Percentiles rank a stretch among this genome's conserved stretches.
Conservation (phyloP, 1,140 invertebrate species). For the Penaeus indicus region DNA sequence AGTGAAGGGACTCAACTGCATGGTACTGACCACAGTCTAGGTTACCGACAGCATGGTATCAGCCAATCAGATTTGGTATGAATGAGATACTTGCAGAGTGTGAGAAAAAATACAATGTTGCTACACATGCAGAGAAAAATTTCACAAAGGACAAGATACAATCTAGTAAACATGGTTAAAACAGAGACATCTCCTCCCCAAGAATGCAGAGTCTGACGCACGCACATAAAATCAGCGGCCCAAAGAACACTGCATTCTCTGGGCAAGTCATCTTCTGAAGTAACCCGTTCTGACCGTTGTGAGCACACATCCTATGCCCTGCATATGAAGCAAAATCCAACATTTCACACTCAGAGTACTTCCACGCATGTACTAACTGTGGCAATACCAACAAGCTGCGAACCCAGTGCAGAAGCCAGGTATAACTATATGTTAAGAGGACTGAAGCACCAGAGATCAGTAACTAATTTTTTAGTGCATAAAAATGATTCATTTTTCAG, state of each 20-base stretch:
- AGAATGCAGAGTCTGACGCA: no score
- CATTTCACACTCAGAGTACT: slow-evolving; percentile 47
- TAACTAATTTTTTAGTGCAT: not conserved
- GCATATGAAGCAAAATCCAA: slow-evolving; percentile 16
- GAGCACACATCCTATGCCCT: slow-evolving; percentile 9
- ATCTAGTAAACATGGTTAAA: no score
- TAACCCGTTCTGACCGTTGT: no score
- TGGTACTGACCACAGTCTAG: slow-evolving; percentile 64
- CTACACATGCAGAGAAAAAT: slow-evolving; percentile 18
- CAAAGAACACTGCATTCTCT: no score
- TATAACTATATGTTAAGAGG: slow-evolving; percentile 46
- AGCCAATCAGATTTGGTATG: slow-evolving; percentile 54
- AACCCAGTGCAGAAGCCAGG: slow-evolving; percentile 62
- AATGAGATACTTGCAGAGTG: slow-evolving; percentile 38
- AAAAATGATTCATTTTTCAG: not conserved
- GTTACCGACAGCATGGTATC: slow-evolving; percentile 62
- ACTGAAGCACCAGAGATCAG: slow-evolving; percentile 44
- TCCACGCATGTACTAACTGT: slow-evolving; percentile 54
- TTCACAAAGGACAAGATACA: no score
- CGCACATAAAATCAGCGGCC: no score
- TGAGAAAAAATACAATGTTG: slow-evolving; percentile 32
- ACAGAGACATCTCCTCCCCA: no score
- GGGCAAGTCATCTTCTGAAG: no score
- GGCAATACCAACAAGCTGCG: slow-evolving; percentile 61
- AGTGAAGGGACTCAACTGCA: slow-evolving; percentile 64